Conservation (phyloP, 2,797 vertebrate species). For the Diglossa cyanea region DNA sequence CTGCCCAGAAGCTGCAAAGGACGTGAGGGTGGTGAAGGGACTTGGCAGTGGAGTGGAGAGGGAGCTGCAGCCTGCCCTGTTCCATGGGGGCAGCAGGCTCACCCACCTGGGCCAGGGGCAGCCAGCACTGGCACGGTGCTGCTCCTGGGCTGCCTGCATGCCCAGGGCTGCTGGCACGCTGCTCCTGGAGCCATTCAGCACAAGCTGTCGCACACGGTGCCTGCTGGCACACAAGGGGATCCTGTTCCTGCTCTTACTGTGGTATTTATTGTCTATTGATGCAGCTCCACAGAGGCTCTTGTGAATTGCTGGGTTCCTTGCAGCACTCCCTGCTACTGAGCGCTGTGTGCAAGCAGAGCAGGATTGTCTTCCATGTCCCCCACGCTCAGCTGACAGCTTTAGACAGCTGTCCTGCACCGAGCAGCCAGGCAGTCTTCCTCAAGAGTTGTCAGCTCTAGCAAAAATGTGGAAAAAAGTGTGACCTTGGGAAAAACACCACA, state of each 20-base stretch:
- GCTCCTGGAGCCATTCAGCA: neutral
- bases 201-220: rapidly evolving
- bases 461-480: neutral
- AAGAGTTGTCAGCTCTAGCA: neutral
- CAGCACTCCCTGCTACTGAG: rapidly evolving
- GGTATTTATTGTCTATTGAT: neutral
- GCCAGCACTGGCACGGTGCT: rapidly evolving
- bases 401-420: rapidly evolving
- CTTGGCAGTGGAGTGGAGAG: rapidly evolving
- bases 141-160: rapidly evolving
- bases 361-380: neutral
- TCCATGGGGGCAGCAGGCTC: neutral
- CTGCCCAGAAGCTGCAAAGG: neutral
- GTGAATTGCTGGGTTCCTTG: neutral
- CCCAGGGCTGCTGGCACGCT: neutral
- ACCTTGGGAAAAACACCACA: neutral
- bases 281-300: neutral
- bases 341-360: neutral
- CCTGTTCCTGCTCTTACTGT: neutral
- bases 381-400: rapidly evolving
- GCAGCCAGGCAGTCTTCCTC: neutral
- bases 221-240: neutral
- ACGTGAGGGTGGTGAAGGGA: rapidly evolving
- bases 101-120: neutral
- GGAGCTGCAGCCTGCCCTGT: rapidly evolving